Base-by-base conservation (phyloP, 2,113 vertebrate species). In the Porphyrio hochstetteri region DNA sequence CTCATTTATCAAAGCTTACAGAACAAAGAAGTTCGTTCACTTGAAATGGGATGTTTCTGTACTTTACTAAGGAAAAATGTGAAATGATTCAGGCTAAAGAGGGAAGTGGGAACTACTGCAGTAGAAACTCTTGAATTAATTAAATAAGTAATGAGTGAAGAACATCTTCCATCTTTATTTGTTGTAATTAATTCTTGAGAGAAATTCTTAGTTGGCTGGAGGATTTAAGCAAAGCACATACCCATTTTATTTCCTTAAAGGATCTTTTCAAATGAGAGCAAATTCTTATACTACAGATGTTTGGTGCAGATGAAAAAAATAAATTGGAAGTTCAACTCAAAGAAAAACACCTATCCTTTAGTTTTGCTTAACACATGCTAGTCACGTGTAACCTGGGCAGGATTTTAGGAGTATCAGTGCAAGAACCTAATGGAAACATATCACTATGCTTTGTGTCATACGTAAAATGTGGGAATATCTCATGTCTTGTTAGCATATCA, bases 1-100 rank as follows among this genome's bases (percentile, higher is more conserved):
- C 81, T 97, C 86, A 95, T 97, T 97, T 94, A 96, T 96, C 95
- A 94, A 94, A 85, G 53, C 83, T 82, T 90, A 64, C 19, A 93
- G 86, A 96, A 88, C 50, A 87, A 93, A 64, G 84, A 68, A 18
- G 23, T 56, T 42, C 3, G 3, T 40, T 93, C 75, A 84, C 48
- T 67, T 75, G 79, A 90, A 94, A 82, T 89, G 36, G 46, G 53
- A 74, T 16, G 7, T 71, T 75, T 68, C 63, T 84, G 40, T 56
- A 55, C 57, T 93, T 96, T 86, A 19, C 25, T 36, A 24, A 68
- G 14, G 11, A 80, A 84, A 83, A 40, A 68, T 15, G 2, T 31
- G 36, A 87, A 89, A 57, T 57, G 10, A 63, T 93, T 35, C 36
- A 74, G 48, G 24, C 29, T 85, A 87, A 93, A 80, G 36, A 89